Evolutionary conservation across 2,113 vertebrate species (phyloP), one percentile per base, ranked within the genome.

Genomic region (Platichthys stellatus): DNA sequence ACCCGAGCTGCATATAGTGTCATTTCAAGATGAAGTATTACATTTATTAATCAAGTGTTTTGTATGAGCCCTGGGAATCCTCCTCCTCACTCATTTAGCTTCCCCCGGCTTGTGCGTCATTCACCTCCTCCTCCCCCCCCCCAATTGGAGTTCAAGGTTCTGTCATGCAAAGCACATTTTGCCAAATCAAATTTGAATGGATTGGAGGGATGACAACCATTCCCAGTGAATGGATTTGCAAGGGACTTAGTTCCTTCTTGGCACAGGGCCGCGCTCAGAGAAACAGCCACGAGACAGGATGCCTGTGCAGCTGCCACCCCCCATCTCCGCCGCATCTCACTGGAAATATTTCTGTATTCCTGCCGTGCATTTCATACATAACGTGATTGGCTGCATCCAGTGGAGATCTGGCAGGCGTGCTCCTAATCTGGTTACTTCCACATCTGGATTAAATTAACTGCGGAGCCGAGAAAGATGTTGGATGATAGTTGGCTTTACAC

Each of bases 141-240:
- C 75, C 76, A 80, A 74, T 74, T 81, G 72, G 23, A 88, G 75
- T 78, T 86, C 83, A 77, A 79, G 82, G 82, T 86, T 89, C 78
- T 88, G 84, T 92, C 86, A 92, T 83, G 86, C 82, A 90, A 89
- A 92, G 78, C 65, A 78, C 72, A 79, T 87, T 90, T 91, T 88
- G 88, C 89, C 89, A 91, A 93, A 92, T 92, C 88, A 90, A 91
- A 92, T 93, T 90, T 90, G 81, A 92, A 93, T 93, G 90, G 90
- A 90, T 91, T 83, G 89, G 79, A 87, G 82, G 86, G 74, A 90
- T 92, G 90, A 91, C 90, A 93, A 90, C 86, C 89, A 86, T 88
- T 88, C 67, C 76, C 86, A 80, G 69, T 89, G 90, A 91, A 91
- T 91, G 90, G 88, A 91, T 92, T 91, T 88, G 86, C 84, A 90